A percentile compares a stretch with the other conserved stretches of the same genome.
Evolutionary conservation across 2,888 invertebrate genomes (phyloP).

Genomic region (Drosophila bunnanda): DNA sequence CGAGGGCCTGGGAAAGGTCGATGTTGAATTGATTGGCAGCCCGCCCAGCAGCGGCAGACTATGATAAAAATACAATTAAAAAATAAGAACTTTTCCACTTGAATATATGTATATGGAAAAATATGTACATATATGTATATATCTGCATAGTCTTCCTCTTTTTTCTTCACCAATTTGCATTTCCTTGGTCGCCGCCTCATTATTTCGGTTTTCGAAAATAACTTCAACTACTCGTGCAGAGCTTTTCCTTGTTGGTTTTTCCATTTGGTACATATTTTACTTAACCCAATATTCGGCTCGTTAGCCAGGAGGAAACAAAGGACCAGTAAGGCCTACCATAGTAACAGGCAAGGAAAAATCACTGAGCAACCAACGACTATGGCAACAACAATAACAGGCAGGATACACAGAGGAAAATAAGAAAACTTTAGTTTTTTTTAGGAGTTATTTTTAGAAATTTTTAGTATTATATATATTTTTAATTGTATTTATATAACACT

Average conservation of each 20-base stretch:
- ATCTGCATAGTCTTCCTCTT: background rate
- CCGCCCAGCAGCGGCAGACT: constrained; percentile 2
- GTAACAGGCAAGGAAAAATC: constrained; percentile 78
- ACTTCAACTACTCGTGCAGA: constrained; percentile 17
- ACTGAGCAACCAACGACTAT: constrained; percentile 63
- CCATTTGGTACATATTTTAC: constrained; percentile 55
- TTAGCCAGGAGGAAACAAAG: constrained; percentile 76
- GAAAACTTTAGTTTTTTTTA: too few relatives aligned
- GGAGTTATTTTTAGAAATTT: too few relatives aligned
- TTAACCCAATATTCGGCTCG: constrained; percentile 80
- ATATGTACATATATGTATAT: background rate
- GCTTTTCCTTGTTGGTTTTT: background rate
- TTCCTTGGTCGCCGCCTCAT: constrained; percentile 11
- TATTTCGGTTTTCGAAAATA: constrained; percentile 46
- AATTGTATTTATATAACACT: too few relatives aligned
- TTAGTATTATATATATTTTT: too few relatives aligned
- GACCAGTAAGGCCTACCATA: constrained; percentile 69
- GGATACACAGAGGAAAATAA: background rate
- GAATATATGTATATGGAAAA: background rate
- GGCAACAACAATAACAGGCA: constrained; percentile 37
- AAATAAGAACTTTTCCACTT: background rate
- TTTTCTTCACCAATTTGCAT: constrained; percentile 6
- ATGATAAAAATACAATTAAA: constrained; percentile 21
- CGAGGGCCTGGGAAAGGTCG: constrained; percentile 7
- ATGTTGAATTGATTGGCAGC: constrained; percentile 40